A percentile compares a stretch with the other conserved stretches of the same genome.
phyloP scores from a whole-genome alignment of 2,113 vertebrate species.

The Lepisosteus osseus region DNA sequence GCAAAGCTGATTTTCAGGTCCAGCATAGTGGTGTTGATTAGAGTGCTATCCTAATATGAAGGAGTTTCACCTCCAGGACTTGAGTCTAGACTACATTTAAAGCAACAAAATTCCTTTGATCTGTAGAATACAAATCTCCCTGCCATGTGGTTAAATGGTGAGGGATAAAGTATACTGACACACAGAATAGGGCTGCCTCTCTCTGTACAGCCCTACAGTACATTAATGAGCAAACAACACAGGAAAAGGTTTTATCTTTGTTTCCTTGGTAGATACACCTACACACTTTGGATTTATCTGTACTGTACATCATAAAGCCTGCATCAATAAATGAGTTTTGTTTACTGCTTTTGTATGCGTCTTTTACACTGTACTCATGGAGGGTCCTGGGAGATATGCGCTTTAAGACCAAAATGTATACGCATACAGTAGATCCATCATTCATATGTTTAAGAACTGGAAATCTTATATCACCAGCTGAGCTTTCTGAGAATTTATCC shows the following conservation, averaged over 20 bases:
- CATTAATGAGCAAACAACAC: constrained; percentile 21
- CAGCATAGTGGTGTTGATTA: constrained; percentile 14
- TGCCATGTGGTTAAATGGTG: constrained; percentile 18
- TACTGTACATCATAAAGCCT: too few relatives aligned
- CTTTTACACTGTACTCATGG: too few relatives aligned
- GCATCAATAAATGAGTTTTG: too few relatives aligned
- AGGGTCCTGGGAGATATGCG: too few relatives aligned
- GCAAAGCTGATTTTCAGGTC: constrained; percentile 7
- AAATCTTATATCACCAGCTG: too few relatives aligned
- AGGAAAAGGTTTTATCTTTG: background rate
- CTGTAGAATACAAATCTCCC: constrained; percentile 26
- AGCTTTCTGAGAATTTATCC: too few relatives aligned
- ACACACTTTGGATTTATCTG: too few relatives aligned
- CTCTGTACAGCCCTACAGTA: constrained; percentile 11
- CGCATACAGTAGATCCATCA: too few relatives aligned
- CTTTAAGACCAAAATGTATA: too few relatives aligned
- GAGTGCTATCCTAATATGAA: constrained; percentile 11
- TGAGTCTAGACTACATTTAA: constrained; percentile 19
- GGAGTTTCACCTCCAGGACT: constrained; percentile 19
- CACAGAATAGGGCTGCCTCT: background rate
- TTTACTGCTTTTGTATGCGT: too few relatives aligned
- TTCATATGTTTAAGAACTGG: too few relatives aligned
- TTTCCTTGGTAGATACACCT: background rate
- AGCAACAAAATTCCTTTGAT: constrained; percentile 25
- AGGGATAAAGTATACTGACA: constrained; percentile 22